A percentile compares a stretch with the other conserved stretches of the same genome.
phyloP scores from a whole-genome alignment of 2,113 vertebrate species.

The Galeopterus variegatus region DNA sequence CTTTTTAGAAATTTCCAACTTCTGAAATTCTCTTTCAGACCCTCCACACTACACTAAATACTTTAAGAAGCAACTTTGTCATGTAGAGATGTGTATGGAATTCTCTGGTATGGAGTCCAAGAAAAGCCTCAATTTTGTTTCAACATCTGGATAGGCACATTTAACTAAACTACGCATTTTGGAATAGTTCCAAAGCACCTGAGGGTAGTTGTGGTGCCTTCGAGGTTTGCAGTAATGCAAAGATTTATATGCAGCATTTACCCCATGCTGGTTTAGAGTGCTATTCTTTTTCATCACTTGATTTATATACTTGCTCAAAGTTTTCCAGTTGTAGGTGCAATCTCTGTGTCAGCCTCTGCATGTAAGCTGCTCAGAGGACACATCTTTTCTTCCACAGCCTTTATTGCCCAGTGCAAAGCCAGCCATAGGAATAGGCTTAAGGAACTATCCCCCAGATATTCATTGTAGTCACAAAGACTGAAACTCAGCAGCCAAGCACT shows the following conservation, averaged over 20 bases:
- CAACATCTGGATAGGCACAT: slow-evolving; percentile 85
- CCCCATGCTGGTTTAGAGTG: slow-evolving; percentile 71
- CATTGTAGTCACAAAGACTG: neutral
- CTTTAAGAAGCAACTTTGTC: slow-evolving; percentile 55
- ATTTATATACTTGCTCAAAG: slow-evolving; percentile 76
- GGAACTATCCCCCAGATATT: neutral
- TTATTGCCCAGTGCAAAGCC: neutral
- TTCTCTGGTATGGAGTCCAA: slow-evolving; percentile 75
- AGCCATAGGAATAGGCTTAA: neutral
- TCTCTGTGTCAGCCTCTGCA: neutral
- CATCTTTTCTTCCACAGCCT: neutral
- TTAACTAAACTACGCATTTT: slow-evolving; percentile 88
- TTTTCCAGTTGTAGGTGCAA: slow-evolving; percentile 35
- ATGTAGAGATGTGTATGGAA: slow-evolving; percentile 62
- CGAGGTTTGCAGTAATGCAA: slow-evolving; percentile 86
- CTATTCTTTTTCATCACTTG: slow-evolving; percentile 74
- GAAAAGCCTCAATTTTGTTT: slow-evolving; percentile 86
- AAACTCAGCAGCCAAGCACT: neutral
- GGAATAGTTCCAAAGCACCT: slow-evolving; percentile 88
- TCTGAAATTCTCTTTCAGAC: slow-evolving; percentile 44
- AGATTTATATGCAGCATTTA: slow-evolving; percentile 86
- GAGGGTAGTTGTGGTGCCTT: slow-evolving; percentile 85
- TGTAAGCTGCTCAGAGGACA: neutral
- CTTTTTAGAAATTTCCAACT: slow-evolving; percentile 16
- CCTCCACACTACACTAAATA: neutral